These are phyloP conservation scores for Serilophus lunatus DNA, from an alignment of 2,113 vertebrate species.

Conservation along the genomic window DNA sequence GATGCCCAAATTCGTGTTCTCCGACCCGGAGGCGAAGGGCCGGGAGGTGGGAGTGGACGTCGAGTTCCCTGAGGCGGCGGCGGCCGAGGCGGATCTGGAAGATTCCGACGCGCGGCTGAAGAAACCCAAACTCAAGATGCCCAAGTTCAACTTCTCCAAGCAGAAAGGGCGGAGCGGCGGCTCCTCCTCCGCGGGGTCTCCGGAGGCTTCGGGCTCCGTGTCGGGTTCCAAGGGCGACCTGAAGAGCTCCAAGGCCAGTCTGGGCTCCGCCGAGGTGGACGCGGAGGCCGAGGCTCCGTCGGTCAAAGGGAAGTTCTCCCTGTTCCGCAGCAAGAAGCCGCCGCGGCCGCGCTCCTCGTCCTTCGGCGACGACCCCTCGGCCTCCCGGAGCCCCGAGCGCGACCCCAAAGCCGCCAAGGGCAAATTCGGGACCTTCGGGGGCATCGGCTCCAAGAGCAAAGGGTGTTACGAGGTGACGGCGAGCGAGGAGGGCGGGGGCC, in stretches of 20 bases:
- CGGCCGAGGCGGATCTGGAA: slow-evolving; percentile 67
- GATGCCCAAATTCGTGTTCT: slow-evolving; percentile 71
- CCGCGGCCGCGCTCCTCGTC: slow-evolving; percentile 83
- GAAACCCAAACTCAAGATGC: slow-evolving; percentile 88
- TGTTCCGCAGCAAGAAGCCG: slow-evolving; percentile 79
- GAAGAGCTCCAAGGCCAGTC: slow-evolving; percentile 78
- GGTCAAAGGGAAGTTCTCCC: slow-evolving; percentile 82
- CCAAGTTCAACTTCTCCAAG: slow-evolving; percentile 87
- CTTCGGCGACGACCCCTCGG: slow-evolving; percentile 81
- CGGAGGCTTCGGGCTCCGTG: slow-evolving; percentile 59
- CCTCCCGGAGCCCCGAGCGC: not conserved
- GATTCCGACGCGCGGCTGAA: slow-evolving; percentile 76
- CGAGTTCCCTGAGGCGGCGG: slow-evolving; percentile 57
- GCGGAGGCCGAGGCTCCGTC: slow-evolving; percentile 63
- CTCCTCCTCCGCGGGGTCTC: slow-evolving; percentile 53
- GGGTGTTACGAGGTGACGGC: slow-evolving; percentile 91
- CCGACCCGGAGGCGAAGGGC: slow-evolving; percentile 56
- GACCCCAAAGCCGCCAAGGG: slow-evolving; percentile 40
- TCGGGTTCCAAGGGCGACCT: slow-evolving; percentile 73
- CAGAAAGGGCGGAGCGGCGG: slow-evolving; percentile 76
- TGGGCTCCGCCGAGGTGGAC: slow-evolving; percentile 76
- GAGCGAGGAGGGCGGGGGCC: slow-evolving; percentile 77
- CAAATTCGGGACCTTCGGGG: slow-evolving; percentile 95
- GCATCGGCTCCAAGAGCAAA: slow-evolving; percentile 89
- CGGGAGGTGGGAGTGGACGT: slow-evolving; percentile 75